These are phyloP conservation scores for Nezara viridula DNA, from an alignment of 2,888 invertebrate genomes.

Conservation along the genomic window DNA sequence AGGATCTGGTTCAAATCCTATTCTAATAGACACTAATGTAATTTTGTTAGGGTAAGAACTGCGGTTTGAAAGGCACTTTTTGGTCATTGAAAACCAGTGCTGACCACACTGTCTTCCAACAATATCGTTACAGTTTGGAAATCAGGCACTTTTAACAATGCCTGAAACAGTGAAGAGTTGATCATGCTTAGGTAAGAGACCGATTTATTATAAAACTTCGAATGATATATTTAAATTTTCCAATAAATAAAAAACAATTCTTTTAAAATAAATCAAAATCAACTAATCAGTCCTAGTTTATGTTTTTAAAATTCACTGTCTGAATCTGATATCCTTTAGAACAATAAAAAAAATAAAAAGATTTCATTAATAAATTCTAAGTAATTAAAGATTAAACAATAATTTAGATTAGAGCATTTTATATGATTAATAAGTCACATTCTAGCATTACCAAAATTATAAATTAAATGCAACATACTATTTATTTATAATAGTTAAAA, in stretches of 20 bases:
- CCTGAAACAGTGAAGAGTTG: no score
- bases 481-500: background rate
- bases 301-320: background rate
- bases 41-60: background rate
- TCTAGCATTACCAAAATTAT: background rate
- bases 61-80: no score
- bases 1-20: no score
- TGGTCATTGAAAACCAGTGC: background rate
- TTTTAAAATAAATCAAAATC: background rate
- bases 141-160: background rate
- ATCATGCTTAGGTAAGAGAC: background rate
- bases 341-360: background rate
- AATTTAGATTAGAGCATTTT: background rate
- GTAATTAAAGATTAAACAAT: background rate
- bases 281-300: background rate
- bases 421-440: background rate
- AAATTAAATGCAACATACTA: background rate
- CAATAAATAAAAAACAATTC: background rate
- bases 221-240: background rate
- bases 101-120: background rate
- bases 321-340: background rate
- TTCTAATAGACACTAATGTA: background rate
- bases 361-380: background rate
- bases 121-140: background rate
- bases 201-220: background rate